Conservation (phyloP, 92 coral and sea anemone species). For the Siderastrea radians region DNA sequence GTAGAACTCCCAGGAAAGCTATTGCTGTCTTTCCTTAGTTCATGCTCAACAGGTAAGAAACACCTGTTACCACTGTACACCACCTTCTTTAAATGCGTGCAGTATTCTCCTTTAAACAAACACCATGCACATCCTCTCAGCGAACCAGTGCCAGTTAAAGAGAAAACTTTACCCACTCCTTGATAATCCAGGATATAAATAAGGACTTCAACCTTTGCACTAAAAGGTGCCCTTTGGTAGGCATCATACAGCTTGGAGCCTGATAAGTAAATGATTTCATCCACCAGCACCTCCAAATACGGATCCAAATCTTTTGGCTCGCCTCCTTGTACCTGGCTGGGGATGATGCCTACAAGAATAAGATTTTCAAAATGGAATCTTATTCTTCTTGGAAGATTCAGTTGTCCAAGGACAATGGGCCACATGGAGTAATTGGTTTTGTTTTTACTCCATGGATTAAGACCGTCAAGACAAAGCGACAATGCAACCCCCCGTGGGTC, state of each 20-base stretch:
- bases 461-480: constrained; percentile 48
- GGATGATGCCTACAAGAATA: constrained; percentile 56
- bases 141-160: constrained; percentile 47
- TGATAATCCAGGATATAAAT: constrained; percentile 53
- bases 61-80: constrained; percentile 60
- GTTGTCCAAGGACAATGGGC: constrained; percentile 54
- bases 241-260: constrained; percentile 38
- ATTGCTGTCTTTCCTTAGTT: constrained; percentile 17
- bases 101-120: constrained; percentile 25
- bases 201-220: constrained; percentile 46
- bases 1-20: constrained; percentile 26
- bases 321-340: constrained; percentile 36
- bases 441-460: constrained; percentile 61
- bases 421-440: constrained; percentile 58
- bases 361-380: constrained; percentile 36
- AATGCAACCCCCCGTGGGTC: constrained; percentile 57
- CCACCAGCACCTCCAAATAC: constrained; percentile 46
- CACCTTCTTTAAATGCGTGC: constrained; percentile 41
- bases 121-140: constrained; percentile 40
- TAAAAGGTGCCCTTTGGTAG: constrained; percentile 41
- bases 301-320: constrained; percentile 60
- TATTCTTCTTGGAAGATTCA: constrained; percentile 41
- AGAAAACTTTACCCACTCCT: constrained; percentile 47
- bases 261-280: constrained; percentile 28
- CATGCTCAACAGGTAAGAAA: constrained; percentile 31